Conservation (phyloP, 2,797 vertebrate species). For the Gymnoscopelus braueri region DNA sequence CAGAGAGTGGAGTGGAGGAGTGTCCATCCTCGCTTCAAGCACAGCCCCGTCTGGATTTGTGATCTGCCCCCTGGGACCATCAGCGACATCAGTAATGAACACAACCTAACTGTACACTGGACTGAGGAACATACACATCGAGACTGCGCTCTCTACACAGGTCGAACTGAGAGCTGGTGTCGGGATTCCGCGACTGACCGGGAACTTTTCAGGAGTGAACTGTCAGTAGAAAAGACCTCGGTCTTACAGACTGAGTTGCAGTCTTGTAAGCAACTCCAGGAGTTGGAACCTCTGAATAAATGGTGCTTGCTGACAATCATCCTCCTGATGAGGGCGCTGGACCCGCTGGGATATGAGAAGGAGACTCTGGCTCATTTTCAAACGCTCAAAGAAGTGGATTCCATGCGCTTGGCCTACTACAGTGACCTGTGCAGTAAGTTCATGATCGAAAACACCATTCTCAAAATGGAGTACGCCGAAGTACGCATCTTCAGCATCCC, state of each 20-base stretch:
- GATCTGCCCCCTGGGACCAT: constrained; percentile 83
- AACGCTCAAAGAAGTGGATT: constrained; percentile 87
- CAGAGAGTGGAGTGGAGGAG: constrained; percentile 86
- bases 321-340: constrained; percentile 91
- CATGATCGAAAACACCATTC: constrained; percentile 79
- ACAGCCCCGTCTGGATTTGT: constrained; percentile 88
- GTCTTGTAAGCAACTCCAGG: constrained; percentile 91
- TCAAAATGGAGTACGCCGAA: constrained; percentile 79
- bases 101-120: constrained; percentile 88
- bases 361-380: constrained; percentile 87
- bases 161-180: constrained; percentile 85
- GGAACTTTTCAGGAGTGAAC: constrained; percentile 91
- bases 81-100: constrained; percentile 83
- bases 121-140: constrained; percentile 80
- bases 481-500: constrained; percentile 76
- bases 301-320: constrained; percentile 92
- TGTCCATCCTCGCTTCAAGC: constrained; percentile 81
- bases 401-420: constrained; percentile 88
- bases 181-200: constrained; percentile 88
- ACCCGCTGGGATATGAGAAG: constrained; percentile 89
- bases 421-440: constrained; percentile 80
- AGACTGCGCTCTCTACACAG: constrained; percentile 89
- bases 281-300: constrained; percentile 91
- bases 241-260: constrained; percentile 89
- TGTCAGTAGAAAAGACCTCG: constrained; percentile 89